Percentiles rank a stretch among this genome's conserved stretches.
Evolutionary conservation across 2,113 vertebrate genomes (phyloP).

Genomic region (Malurus elegans): DNA sequence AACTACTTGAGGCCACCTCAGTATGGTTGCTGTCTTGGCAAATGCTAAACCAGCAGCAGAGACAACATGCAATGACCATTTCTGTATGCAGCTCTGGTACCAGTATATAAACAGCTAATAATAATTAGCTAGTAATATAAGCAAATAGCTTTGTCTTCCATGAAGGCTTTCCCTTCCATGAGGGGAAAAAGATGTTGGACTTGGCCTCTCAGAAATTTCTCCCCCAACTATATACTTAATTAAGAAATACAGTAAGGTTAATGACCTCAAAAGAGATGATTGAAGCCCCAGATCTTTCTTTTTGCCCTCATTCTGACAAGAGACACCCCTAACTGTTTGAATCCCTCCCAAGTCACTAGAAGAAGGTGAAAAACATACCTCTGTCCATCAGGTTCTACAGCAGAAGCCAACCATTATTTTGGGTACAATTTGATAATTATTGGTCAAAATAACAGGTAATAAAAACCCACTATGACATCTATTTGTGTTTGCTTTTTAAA

Average conservation of each 20-base stretch:
- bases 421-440: background rate
- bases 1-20: background rate
- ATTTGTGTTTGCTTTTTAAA: background rate
- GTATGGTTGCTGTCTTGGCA: rapidly evolving
- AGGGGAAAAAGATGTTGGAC: background rate
- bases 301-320: background rate
- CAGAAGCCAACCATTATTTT: background rate
- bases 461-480: background rate
- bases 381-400: background rate
- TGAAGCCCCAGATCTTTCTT: background rate
- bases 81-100: background rate
- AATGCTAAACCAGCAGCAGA: background rate
- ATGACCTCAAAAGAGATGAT: rapidly evolving
- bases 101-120: background rate
- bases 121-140: background rate
- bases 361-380: background rate
- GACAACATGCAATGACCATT: background rate
- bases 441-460: background rate
- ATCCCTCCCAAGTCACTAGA: background rate
- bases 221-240: background rate
- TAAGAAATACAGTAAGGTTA: background rate
- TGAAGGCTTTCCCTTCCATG: background rate
- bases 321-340: background rate
- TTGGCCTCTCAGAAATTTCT: background rate
- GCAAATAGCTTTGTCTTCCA: background rate